phyloP scores from a whole-genome alignment of 92 coral and sea anemone genomes.

The Nematostella vectensis region DNA sequence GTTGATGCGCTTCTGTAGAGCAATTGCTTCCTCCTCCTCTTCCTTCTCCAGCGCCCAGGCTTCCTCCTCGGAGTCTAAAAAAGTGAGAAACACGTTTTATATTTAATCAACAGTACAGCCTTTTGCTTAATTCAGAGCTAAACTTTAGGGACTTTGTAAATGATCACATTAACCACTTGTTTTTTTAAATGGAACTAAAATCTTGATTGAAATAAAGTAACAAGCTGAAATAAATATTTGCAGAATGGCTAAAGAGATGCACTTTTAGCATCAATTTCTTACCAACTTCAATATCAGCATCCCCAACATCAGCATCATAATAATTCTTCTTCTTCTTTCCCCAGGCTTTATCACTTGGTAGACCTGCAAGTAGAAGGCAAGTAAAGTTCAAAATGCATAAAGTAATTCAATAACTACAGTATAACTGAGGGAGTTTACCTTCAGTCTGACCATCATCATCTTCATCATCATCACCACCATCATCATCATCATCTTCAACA shows the following conservation, averaged over 20 bases:
- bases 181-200: no score
- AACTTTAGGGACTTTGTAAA: no score
- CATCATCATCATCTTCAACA: constrained; percentile 31
- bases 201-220: no score
- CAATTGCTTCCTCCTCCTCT: constrained; percentile 82
- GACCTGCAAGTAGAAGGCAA: constrained; percentile 22
- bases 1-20: constrained; percentile 75
- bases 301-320: constrained; percentile 76
- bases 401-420: no score
- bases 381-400: neutral
- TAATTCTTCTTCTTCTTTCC: constrained; percentile 70
- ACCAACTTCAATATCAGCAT: constrained; percentile 46
- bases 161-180: no score
- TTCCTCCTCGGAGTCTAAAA: constrained; percentile 85
- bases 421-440: no score
- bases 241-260: no score
- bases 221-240: no score
- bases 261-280: no score
- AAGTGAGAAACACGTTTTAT: neutral
- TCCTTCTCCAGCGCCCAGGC: constrained; percentile 74
- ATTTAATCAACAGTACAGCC: no score
- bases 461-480: constrained; percentile 24
- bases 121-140: no score
- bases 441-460: constrained; percentile 39
- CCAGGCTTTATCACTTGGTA: constrained; percentile 90